phyloP scores from a whole-genome alignment of 92 coral and sea anemone species.

The Galaxea fascicularis region DNA sequence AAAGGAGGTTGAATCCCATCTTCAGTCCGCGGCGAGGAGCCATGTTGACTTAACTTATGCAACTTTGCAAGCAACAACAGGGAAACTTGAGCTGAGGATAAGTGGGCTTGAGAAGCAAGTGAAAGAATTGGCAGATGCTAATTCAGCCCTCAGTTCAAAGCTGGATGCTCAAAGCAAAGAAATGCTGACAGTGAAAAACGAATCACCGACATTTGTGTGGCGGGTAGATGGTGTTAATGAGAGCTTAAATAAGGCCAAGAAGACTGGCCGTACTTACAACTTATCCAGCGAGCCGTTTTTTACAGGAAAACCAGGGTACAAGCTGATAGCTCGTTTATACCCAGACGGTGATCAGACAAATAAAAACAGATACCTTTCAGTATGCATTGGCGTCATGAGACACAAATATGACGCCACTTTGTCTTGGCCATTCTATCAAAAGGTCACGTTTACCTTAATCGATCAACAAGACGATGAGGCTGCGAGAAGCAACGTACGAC shows the following conservation, averaged over 20 bases:
- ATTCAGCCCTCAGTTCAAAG: not conserved
- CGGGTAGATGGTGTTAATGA: conserved; percentile 14
- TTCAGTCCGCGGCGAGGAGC: conserved; percentile 18
- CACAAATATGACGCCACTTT: conserved; percentile 49
- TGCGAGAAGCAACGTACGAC: conserved; percentile 5
- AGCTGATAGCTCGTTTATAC: conserved; percentile 15
- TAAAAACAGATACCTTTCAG: conserved; percentile 23
- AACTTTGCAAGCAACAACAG: not conserved
- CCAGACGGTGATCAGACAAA: conserved; percentile 45
- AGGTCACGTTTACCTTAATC: conserved; percentile 41
- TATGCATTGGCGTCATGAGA: conserved; percentile 13
- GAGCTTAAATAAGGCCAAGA: conserved; percentile 37
- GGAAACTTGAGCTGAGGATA: not conserved
- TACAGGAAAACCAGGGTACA: conserved; percentile 56
- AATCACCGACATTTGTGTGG: conserved; percentile 35
- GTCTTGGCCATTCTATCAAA: conserved; percentile 48
- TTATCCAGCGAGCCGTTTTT: conserved; percentile 43
- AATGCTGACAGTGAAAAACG: not conserved
- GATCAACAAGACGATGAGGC: conserved; percentile 24
- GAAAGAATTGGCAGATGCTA: not conserved
- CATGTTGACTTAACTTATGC: conserved; percentile 40
- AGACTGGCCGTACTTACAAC: not conserved
- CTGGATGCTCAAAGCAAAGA: conserved; percentile 1
- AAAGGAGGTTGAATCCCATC: conserved; percentile 42
- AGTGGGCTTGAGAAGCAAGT: not conserved